Evolutionary conservation across 2,113 vertebrate genomes (phyloP), one percentile per base, ranked within the genome.

Genomic region (Recurvirostra avosetta): DNA sequence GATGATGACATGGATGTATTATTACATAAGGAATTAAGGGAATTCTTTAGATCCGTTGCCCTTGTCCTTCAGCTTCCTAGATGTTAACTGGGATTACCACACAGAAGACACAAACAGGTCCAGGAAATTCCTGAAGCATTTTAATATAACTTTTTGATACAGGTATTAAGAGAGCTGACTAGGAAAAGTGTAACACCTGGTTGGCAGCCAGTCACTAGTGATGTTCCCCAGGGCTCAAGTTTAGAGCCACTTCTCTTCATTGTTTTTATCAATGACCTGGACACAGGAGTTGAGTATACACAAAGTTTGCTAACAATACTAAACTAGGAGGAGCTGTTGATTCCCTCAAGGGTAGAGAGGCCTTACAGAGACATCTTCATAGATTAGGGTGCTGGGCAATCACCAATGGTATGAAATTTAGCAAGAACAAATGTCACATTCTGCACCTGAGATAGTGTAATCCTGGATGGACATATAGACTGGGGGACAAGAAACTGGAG

Each of bases 381-480:
- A 72, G 18, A 55, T 7, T 30, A 62, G 32, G 61, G 6, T 36
- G 12, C 2, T 75, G 34, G 12, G 10, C 25, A 47, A 56, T 47
- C 27, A 27, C 17, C 15, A 58, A 5, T 29, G 4, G 1, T 18
- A 30, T 12, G 26, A 87, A 41, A 87, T 75, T 25, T 67, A 55
- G 8, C 15, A 47, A 63, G 11, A 30, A 78, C 1, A 63, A 58
- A 50, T 56, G 15, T 7, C 36, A 19, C 4, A 15, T 87, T 62
- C 47, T 61, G 13, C 23, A 49, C 22, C 41, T 76, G 27, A 22
- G 19, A 53, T 14, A 29, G 5, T 43, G 15, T 53, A 92, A 58
- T 40, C 23, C 30, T 63, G 38, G 21, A 43, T 49, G 9, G 27
- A 59, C 0, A 0, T 12, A 34, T 17, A 40, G 47, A 17, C 0